These are phyloP conservation scores for Coreoperca whiteheadi DNA, from an alignment of 2,113 vertebrate species.

Conservation along the genomic window DNA sequence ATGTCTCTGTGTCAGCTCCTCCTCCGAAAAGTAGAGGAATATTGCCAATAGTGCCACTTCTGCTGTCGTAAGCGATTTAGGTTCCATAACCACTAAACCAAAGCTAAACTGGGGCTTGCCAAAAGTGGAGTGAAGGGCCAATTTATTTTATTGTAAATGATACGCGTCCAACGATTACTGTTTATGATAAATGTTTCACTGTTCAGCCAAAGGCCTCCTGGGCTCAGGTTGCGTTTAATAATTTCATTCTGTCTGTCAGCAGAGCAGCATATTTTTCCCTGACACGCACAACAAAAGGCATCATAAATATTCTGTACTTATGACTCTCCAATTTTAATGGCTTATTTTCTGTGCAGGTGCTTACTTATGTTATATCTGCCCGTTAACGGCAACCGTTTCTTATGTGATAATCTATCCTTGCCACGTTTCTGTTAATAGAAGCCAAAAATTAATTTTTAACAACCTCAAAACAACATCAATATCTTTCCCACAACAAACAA, in stretches of 20 bases:
- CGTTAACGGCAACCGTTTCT: constrained; percentile 11
- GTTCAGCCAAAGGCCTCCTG: constrained; percentile 63
- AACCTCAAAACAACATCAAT: constrained; percentile 45
- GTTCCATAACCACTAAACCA: constrained; percentile 62
- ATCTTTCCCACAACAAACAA: constrained; percentile 54
- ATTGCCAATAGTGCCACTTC: constrained; percentile 55
- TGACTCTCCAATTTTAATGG: constrained; percentile 1
- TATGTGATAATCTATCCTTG: not conserved
- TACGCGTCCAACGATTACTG: constrained; percentile 67
- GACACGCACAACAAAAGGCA: constrained; percentile 49
- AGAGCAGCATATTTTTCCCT: constrained; percentile 30
- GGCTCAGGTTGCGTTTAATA: constrained; percentile 64
- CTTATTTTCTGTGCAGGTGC: constrained; percentile 15
- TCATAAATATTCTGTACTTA: constrained; percentile 52
- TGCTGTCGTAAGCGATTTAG: constrained; percentile 74
- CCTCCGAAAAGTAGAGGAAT: constrained; percentile 26
- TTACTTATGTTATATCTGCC: constrained; percentile 23
- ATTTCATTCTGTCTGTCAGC: constrained; percentile 70
- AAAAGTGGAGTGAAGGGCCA: constrained; percentile 59
- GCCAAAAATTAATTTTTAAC: constrained; percentile 13
- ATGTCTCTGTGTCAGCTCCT: constrained; percentile 24
- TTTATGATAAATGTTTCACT: constrained; percentile 71
- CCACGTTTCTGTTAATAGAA: not conserved
- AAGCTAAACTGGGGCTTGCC: constrained; percentile 55
- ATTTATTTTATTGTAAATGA: constrained; percentile 75